Evolutionary conservation across 2,888 invertebrate genomes (phyloP).

Genomic region (Dione vanillae): DNA sequence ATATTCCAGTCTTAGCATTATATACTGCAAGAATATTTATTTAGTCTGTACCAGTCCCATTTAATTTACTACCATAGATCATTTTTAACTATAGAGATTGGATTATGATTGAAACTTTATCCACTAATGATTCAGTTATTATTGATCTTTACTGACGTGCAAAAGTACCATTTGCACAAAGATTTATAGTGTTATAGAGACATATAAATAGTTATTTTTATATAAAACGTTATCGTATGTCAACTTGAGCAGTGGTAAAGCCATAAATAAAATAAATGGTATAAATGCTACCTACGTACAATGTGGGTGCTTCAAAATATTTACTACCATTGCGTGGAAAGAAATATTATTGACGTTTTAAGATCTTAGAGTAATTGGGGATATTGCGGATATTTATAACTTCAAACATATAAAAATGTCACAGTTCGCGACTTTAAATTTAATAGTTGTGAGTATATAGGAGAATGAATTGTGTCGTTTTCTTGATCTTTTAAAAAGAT

Average conservation of each 20-base stretch:
- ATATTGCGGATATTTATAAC: background rate
- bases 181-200: background rate
- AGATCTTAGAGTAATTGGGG: constrained; percentile 1
- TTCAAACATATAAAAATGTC: background rate
- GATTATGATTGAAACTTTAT: too few species aligned
- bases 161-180: background rate
- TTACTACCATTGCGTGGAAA: constrained; percentile 28
- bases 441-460: too few species aligned
- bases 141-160: background rate
- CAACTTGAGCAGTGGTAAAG: constrained; percentile 21
- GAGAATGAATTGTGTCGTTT: too few species aligned
- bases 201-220: constrained; percentile 1
- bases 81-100: too few species aligned
- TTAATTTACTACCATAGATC: too few species aligned
- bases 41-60: too few species aligned
- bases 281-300: constrained; percentile 8
- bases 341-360: constrained; percentile 8
- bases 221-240: constrained; percentile 13
- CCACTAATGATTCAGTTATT: too few species aligned
- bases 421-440: too few species aligned
- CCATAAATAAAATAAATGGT: constrained; percentile 28
- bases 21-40: too few species aligned
- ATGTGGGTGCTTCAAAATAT: constrained; percentile 27
- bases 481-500: too few species aligned
- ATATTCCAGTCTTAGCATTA: too few species aligned